Percentiles rank a stretch among this genome's conserved stretches.
phyloP scores from a whole-genome alignment of 2,888 invertebrate genomes.

The Trichogramma evanescens region DNA sequence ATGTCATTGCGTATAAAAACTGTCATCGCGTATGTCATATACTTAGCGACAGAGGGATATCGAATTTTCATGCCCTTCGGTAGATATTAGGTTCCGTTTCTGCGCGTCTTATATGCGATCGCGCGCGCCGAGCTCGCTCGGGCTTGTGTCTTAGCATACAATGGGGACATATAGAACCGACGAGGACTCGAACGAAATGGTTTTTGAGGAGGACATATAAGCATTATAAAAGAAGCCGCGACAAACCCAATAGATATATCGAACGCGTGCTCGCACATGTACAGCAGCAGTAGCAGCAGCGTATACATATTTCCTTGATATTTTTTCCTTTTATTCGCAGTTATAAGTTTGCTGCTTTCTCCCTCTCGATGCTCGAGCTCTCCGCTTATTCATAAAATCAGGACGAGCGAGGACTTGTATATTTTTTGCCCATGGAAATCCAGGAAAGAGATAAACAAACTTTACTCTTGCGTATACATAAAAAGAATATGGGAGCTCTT shows the following conservation, averaged over 20 bases:
- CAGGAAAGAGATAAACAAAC: too few relatives aligned
- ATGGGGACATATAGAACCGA: conserved; percentile 5
- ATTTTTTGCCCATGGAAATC: too few relatives aligned
- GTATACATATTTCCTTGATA: not conserved
- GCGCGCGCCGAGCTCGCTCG: not conserved
- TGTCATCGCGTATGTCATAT: conserved; percentile 33
- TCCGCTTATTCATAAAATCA: too few relatives aligned
- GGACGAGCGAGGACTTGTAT: too few relatives aligned
- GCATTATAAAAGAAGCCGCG: too few relatives aligned
- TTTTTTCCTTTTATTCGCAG: not conserved
- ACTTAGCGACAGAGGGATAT: conserved; percentile 31
- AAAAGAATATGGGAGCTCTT: too few relatives aligned
- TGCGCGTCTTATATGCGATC: not conserved
- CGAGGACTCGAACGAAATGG: conserved; percentile 7
- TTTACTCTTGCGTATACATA: too few relatives aligned
- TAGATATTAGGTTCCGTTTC: conserved; percentile 17
- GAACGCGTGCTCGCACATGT: too few relatives aligned
- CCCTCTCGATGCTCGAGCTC: too few relatives aligned
- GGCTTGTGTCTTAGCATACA: conserved; percentile 21
- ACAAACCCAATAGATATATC: too few relatives aligned
- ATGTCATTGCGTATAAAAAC: conserved; percentile 22
- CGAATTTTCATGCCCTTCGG: conserved; percentile 35
- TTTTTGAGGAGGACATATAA: conserved; percentile 11
- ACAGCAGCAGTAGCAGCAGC: too few relatives aligned
- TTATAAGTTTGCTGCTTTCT: too few relatives aligned